Evolutionary conservation across 2,113 vertebrate species (phyloP).

Genomic region (Monopterus albus): DNA sequence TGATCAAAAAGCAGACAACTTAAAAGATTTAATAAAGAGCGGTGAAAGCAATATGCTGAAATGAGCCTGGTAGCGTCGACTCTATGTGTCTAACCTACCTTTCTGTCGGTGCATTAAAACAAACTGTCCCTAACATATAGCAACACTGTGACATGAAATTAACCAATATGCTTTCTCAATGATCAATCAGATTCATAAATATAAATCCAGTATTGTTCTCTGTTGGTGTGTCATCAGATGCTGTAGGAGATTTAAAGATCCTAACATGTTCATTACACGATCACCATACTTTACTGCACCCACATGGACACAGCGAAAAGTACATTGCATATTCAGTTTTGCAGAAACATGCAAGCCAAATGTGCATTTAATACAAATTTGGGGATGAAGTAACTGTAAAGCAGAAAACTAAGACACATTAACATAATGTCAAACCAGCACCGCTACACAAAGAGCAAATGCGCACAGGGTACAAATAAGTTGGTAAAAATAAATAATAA

Average conservation of each 20-base stretch:
- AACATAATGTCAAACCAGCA: too few species aligned
- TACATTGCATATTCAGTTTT: not conserved
- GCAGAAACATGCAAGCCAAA: too few species aligned
- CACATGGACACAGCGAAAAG: constrained; percentile 13
- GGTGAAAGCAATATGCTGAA: not conserved
- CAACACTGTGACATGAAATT: not conserved
- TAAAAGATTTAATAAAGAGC: not conserved
- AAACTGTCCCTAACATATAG: not conserved
- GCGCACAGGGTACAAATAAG: too few species aligned
- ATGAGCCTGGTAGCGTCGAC: not conserved
- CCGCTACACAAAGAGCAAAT: too few species aligned
- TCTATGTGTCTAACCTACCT: not conserved
- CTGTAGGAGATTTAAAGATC: not conserved
- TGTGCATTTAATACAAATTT: too few species aligned
- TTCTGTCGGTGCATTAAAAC: not conserved
- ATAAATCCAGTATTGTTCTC: not conserved
- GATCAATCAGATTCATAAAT: not conserved
- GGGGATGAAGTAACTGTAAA: too few species aligned
- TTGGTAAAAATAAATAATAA: not conserved
- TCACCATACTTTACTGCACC: not conserved
- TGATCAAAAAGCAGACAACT: not conserved
- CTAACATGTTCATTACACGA: not conserved
- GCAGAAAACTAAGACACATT: too few species aligned
- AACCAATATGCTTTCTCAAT: not conserved
- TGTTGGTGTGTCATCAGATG: not conserved